These are phyloP conservation scores for Protomyctophum bolini DNA, from an alignment of 2,113 vertebrate species.

Conservation along the genomic window DNA sequence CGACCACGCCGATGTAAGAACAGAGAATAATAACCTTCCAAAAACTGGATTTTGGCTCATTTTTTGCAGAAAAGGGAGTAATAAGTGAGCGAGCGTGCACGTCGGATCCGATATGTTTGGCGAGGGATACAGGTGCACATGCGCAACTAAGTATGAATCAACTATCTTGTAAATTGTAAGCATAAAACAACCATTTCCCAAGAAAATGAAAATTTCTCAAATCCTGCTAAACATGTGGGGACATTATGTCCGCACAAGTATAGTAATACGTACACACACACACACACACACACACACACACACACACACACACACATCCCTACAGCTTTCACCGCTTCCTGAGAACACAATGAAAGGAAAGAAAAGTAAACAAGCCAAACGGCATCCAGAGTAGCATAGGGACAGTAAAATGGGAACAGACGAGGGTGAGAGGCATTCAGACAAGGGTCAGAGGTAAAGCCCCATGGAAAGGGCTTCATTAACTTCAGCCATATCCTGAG, in stretches of 20 bases:
- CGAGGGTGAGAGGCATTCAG: slow-evolving; percentile 57
- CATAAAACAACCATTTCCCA: too few relatives aligned
- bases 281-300: slow-evolving; percentile 16
- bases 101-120: too few relatives aligned
- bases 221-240: too few relatives aligned
- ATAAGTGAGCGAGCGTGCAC: too few relatives aligned
- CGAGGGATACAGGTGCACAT: too few relatives aligned
- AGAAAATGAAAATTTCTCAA: too few relatives aligned
- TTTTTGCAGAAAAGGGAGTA: too few relatives aligned
- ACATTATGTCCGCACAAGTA: background rate
- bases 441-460: slow-evolving; percentile 66
- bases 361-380: slow-evolving; percentile 77
- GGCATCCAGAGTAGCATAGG: slow-evolving; percentile 58
- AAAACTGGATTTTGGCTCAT: too few relatives aligned
- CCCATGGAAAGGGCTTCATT: slow-evolving; percentile 69
- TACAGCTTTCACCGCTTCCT: slow-evolving; percentile 76
- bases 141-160: too few relatives aligned
- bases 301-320: slow-evolving; percentile 39
- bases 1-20: too few relatives aligned
- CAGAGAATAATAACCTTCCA: too few relatives aligned
- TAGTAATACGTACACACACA: slow-evolving; percentile 6
- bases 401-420: slow-evolving; percentile 68
- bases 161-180: too few relatives aligned
- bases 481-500: slow-evolving; percentile 70
- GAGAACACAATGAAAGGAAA: slow-evolving; percentile 78